These are phyloP conservation scores for Micromussa lordhowensis DNA, from an alignment of 92 coral and sea anemone genomes.

Conservation along the genomic window DNA sequence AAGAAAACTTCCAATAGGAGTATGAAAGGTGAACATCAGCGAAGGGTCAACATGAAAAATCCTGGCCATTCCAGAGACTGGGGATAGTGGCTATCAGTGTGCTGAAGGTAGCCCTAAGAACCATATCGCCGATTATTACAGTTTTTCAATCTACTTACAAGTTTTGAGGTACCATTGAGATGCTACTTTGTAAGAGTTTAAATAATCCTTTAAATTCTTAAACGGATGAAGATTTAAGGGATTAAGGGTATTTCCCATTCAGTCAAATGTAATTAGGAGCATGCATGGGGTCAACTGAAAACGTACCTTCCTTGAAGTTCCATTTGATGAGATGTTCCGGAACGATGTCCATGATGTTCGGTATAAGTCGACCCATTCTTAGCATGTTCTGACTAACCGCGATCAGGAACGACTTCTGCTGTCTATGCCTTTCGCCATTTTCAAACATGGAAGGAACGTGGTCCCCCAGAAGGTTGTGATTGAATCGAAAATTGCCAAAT, in stretches of 20 bases:
- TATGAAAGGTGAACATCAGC: too few relatives aligned
- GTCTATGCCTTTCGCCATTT: slow-evolving; percentile 77
- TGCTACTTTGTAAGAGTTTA: too few relatives aligned
- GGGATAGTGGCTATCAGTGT: too few relatives aligned
- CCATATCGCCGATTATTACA: too few relatives aligned
- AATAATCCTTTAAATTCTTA: too few relatives aligned
- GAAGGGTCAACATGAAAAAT: too few relatives aligned
- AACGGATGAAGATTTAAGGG: too few relatives aligned
- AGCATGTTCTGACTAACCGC: slow-evolving; percentile 73
- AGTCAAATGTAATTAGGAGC: neutral
- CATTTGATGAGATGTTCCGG: slow-evolving; percentile 91
- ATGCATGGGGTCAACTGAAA: neutral
- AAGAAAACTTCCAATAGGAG: too few relatives aligned
- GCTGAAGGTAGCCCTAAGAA: too few relatives aligned
- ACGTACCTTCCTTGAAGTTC: slow-evolving; percentile 87
- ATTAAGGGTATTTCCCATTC: neutral
- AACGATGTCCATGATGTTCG: slow-evolving; percentile 86
- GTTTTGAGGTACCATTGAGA: too few relatives aligned
- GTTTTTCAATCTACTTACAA: too few relatives aligned
- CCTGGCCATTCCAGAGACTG: too few relatives aligned
- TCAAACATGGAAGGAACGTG: slow-evolving; percentile 85
- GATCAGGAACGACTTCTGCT: slow-evolving; percentile 76
- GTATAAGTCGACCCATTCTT: slow-evolving; percentile 72
- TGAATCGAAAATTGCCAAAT: slow-evolving; percentile 86
- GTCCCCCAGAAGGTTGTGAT: slow-evolving; percentile 76